Conservation (phyloP, 2,888 invertebrate species). For the Seladonia tumulorum region DNA sequence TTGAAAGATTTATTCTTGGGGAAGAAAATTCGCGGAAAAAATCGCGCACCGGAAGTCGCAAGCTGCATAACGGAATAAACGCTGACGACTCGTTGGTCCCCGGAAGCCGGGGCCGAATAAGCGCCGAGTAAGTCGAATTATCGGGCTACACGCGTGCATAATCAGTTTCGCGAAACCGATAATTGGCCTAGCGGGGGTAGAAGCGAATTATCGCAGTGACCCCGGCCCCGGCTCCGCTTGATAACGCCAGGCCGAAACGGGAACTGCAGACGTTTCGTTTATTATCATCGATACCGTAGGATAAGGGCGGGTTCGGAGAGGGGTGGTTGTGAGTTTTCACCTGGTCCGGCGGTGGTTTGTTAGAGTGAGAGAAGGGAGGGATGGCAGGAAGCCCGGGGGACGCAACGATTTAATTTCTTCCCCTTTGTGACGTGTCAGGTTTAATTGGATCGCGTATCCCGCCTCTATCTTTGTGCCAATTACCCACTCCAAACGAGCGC, state of each 20-base stretch:
- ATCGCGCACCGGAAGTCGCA: background rate
- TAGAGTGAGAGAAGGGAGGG: background rate
- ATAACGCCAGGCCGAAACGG: background rate
- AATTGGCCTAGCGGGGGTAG: slow-evolving; percentile 51
- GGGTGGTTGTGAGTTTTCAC: background rate
- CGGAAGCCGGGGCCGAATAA: slow-evolving; percentile 30
- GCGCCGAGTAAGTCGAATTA: slow-evolving; percentile 56
- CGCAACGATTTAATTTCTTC: slow-evolving; percentile 38
- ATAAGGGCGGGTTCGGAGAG: background rate
- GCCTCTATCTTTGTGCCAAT: slow-evolving; percentile 34
- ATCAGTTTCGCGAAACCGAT: slow-evolving; percentile 59
- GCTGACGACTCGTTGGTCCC: background rate
- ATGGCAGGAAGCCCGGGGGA: background rate
- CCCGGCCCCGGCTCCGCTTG: background rate
- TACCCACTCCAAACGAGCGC: slow-evolving; percentile 22
- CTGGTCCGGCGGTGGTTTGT: background rate
- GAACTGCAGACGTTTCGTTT: slow-evolving; percentile 9
- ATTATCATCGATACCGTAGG: background rate
- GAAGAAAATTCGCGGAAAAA: background rate
- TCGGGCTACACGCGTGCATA: slow-evolving; percentile 25
- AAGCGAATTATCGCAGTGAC: slow-evolving; percentile 52
- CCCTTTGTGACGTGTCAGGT: slow-evolving; percentile 24
- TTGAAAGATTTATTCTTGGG: too few species aligned
- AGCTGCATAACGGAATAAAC: background rate
- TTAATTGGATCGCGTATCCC: slow-evolving; percentile 42